Conservation (phyloP, 2,797 vertebrate genomes). For the Bovichtus diacanthus region DNA sequence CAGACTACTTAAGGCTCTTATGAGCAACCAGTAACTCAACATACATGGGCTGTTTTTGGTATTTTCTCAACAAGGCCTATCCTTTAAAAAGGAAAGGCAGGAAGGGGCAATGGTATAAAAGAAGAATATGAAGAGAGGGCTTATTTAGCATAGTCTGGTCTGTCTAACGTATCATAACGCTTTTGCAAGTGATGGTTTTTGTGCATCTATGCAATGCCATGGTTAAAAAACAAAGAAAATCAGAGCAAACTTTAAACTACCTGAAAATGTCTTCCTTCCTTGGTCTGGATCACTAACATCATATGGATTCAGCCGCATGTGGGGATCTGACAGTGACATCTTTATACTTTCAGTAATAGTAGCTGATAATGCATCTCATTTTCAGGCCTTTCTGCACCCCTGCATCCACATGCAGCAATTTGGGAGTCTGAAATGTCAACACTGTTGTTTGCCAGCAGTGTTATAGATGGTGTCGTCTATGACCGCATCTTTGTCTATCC, state of each 20-base stretch:
- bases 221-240: background rate
- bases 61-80: too few relatives aligned
- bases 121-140: background rate
- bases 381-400: slow-evolving; percentile 6
- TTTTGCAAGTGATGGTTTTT: background rate
- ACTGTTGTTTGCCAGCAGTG: slow-evolving; percentile 39
- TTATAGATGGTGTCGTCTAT: slow-evolving; percentile 22
- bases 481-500: slow-evolving; percentile 21
- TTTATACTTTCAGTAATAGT: slow-evolving; percentile 14
- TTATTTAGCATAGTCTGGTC: background rate
- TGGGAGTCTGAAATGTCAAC: slow-evolving; percentile 50
- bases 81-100: background rate
- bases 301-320: background rate
- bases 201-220: too few relatives aligned
- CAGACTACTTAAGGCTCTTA: too few relatives aligned
- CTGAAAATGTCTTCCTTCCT: background rate
- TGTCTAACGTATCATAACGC: background rate
- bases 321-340: slow-evolving; percentile 6
- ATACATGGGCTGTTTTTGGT: too few relatives aligned
- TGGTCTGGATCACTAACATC: background rate
- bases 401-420: slow-evolving; percentile 16
- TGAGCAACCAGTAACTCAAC: too few relatives aligned
- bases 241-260: background rate
- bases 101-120: background rate
- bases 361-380: slow-evolving; percentile 23